These are phyloP conservation scores for Cryptoblepharus egeriae DNA, from an alignment of 2,797 vertebrate species.

Conservation along the genomic window DNA sequence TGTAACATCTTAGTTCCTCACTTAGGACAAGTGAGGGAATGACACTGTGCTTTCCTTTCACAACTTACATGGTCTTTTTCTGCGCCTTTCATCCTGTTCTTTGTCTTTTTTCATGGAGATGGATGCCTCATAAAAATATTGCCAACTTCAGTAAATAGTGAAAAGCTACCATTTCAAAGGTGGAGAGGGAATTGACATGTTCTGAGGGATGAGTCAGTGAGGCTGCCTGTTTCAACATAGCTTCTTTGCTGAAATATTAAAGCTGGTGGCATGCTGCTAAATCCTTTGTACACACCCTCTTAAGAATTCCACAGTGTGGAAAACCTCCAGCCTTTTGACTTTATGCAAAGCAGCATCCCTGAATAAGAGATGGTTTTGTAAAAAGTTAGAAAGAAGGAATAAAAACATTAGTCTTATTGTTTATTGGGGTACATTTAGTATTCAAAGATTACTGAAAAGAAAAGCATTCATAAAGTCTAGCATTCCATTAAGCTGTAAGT, in stretches of 20 bases:
- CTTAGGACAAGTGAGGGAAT: slow-evolving; percentile 21
- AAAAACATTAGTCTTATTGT: slow-evolving; percentile 73
- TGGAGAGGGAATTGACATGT: slow-evolving; percentile 47
- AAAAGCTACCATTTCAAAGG: slow-evolving; percentile 76
- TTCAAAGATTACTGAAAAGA: slow-evolving; percentile 74
- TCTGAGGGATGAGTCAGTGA: slow-evolving; percentile 57
- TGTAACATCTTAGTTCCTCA: slow-evolving; percentile 18
- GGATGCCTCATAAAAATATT: slow-evolving; percentile 74
- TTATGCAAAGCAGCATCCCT: slow-evolving; percentile 82
- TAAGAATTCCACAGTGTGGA: slow-evolving; percentile 82
- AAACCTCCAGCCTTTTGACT: slow-evolving; percentile 86
- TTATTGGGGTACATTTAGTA: slow-evolving; percentile 75
- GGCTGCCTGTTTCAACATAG: slow-evolving; percentile 57
- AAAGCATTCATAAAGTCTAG: slow-evolving; percentile 79
- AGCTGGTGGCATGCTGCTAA: slow-evolving; percentile 56
- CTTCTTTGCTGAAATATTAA: slow-evolving; percentile 69
- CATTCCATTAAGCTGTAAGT: slow-evolving; percentile 84
- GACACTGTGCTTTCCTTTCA: slow-evolving; percentile 43
- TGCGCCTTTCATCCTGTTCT: slow-evolving; percentile 56
- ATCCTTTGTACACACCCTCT: slow-evolving; percentile 74
- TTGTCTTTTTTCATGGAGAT: slow-evolving; percentile 72
- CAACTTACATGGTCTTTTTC: slow-evolving; percentile 51
- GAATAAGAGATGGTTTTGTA: slow-evolving; percentile 78
- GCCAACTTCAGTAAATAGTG: slow-evolving; percentile 76
- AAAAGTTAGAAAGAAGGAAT: slow-evolving; percentile 65